A percentile compares a stretch with the other conserved stretches of the same genome.
Conservation (phyloP, 2,888 invertebrate genomes). For the Nemotelus pantherinus region DNA sequence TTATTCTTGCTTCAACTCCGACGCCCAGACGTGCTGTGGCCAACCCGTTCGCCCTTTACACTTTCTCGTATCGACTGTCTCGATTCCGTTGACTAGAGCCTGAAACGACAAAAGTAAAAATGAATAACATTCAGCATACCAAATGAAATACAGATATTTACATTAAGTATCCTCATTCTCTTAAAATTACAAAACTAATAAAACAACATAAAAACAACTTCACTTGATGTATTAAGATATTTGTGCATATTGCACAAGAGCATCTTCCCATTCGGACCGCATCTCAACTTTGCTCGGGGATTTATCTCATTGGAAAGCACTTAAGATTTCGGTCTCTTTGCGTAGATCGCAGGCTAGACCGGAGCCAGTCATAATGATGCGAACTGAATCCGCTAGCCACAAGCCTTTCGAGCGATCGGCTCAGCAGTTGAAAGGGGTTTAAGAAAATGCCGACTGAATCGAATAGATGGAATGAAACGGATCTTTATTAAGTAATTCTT, state of each 20-base stretch:
- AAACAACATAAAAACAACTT: not conserved
- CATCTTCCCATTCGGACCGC: conserved; percentile 23
- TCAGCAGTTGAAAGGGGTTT: conserved; percentile 35
- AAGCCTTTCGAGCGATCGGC: not conserved
- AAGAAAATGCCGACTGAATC: conserved; percentile 21
- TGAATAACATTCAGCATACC: not conserved
- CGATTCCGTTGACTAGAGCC: conserved; percentile 42
- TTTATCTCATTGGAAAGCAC: conserved; percentile 45
- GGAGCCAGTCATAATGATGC: conserved; percentile 7
- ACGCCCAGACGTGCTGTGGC: conserved; percentile 97
- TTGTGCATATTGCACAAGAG: conserved; percentile 28
- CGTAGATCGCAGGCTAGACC: not conserved
- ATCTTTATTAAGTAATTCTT: not conserved
- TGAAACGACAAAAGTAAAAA: conserved; percentile 12
- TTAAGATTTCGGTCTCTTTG: conserved; percentile 41
- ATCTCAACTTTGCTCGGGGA: conserved; percentile 29
- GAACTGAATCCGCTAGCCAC: conserved; percentile 30
- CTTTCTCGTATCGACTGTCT: conserved; percentile 59
- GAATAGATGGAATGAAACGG: no score
- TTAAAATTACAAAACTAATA: conserved; percentile 31
- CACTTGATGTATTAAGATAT: conserved; percentile 24
- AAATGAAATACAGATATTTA: not conserved
- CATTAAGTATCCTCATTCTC: conserved; percentile 32
- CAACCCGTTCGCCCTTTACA: conserved; percentile 92
- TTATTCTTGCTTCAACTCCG: conserved; percentile 78